Base-by-base conservation (phyloP, 2,797 vertebrate species). In the Ctenopoma multispine region DNA sequence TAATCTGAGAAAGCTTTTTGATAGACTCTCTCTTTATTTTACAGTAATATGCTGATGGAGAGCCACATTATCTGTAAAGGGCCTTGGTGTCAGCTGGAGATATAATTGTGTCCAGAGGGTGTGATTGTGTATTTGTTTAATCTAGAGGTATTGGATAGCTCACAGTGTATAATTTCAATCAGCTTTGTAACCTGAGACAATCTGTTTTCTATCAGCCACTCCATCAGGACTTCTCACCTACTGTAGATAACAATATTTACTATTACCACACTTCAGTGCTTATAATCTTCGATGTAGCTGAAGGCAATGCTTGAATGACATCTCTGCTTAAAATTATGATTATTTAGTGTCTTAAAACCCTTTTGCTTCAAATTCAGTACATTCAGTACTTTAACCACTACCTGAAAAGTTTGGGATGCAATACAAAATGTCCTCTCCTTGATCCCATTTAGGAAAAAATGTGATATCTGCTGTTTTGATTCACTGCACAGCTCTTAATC, bases 111-210 rank as follows among this genome's bases (percentile, higher is more conserved):
- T 69, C 63, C 57, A 56, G 54, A 46, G 54, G 49, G 36, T 63
- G 38, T 71, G 64, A 57, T 66, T 62, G 43, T 79, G 44, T 64
- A 27, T 71, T 59, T 78, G 48, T 74, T 72, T 62, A 74, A 81
- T 74, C 24, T 60, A 24, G 21, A 51, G 6, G 17, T 76, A 75
- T 53, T 61, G 13, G 24, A 69, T 70, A 31, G 53, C 48, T 73
- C 31, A 38, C 6, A 13, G 60, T 61, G 27, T 65, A 38, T 63
- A 17, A 69, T 83, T 79, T 55, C 7, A 72, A 53, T 77, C 60
- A 69, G 18, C 38, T 49, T 13, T 0, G 24, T 66, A 29, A 81
- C 63, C 64, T 58, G 56, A 75, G 58, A 69, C 29, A 4, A 72
- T 70, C 63, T 66, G 31, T 62, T 80, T 66, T 67, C 69, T 48